Percentiles rank a stretch among this genome's conserved stretches.
phyloP scores from a whole-genome alignment of 2,797 vertebrate species.

The Coluber constrictor region DNA sequence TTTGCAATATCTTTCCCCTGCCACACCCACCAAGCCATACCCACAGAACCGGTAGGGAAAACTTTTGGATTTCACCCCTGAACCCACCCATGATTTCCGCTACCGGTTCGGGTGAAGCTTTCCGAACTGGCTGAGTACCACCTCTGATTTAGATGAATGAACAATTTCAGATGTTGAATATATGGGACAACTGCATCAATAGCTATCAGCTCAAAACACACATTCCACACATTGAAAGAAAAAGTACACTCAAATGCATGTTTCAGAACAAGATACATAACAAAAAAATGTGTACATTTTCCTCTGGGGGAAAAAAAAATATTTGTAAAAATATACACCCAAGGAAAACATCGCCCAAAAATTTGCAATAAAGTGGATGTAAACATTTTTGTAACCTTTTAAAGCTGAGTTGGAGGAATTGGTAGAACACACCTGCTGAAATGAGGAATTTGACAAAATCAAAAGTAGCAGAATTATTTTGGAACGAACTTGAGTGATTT shows the following conservation, averaged over 20 bases:
- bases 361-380: neutral
- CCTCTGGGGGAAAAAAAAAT: neutral
- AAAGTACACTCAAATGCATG: neutral
- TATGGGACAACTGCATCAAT: neutral
- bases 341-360: neutral
- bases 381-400: neutral
- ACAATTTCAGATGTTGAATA: neutral
- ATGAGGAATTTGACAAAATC: neutral
- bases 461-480: neutral
- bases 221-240: neutral
- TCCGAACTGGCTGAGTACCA: too few species aligned
- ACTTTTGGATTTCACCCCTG: too few species aligned
- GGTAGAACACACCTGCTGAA: neutral
- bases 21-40: too few species aligned
- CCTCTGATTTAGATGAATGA: neutral
- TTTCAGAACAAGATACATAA: neutral
- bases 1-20: too few species aligned
- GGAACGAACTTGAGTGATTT: neutral
- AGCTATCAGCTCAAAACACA: neutral
- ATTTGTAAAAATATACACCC: neutral
- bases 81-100: too few species aligned
- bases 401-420: neutral
- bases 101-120: too few species aligned
- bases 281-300: neutral
- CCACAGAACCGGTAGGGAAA: too few species aligned